Evolutionary conservation across 2,113 vertebrate genomes (phyloP).

Genomic region (Anas platyrhynchos): DNA sequence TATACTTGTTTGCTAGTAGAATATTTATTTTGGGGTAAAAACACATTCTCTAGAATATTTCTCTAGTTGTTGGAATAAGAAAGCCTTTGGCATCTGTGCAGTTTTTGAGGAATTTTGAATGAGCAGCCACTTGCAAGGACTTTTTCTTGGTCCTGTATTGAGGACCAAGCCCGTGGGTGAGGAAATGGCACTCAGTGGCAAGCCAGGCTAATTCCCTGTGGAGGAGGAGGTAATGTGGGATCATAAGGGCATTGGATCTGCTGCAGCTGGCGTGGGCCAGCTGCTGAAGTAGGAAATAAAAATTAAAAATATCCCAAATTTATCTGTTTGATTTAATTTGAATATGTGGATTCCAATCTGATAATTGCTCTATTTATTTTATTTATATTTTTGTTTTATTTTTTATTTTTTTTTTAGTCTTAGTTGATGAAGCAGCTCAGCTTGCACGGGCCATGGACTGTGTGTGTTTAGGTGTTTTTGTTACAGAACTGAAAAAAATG

Average conservation of each 20-base stretch:
- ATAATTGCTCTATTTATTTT: neutral
- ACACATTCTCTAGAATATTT: neutral
- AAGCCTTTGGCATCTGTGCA: neutral
- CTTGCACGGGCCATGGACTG: accelerated
- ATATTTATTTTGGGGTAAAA: neutral
- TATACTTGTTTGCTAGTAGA: neutral
- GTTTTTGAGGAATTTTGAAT: neutral
- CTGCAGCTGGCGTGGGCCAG: too few relatives aligned
- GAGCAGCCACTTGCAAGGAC: neutral
- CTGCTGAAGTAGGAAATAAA: neutral
- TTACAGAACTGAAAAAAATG: neutral
- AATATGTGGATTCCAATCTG: neutral
- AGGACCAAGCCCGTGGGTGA: neutral
- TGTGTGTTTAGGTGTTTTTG: accelerated
- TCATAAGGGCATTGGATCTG: neutral
- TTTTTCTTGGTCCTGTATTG: neutral
- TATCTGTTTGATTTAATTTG: neutral
- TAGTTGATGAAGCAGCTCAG: neutral
- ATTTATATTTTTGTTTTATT: neutral
- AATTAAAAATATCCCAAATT: neutral
- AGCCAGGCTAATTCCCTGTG: too few relatives aligned
- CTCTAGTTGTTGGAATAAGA: neutral
- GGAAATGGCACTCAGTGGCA: neutral
- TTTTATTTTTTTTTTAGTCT: neutral
- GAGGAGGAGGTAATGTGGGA: neutral